A percentile compares a stretch with the other conserved stretches of the same genome.
phyloP scores from a whole-genome alignment of 2,113 vertebrate species.

The Lucifuga dentata region DNA sequence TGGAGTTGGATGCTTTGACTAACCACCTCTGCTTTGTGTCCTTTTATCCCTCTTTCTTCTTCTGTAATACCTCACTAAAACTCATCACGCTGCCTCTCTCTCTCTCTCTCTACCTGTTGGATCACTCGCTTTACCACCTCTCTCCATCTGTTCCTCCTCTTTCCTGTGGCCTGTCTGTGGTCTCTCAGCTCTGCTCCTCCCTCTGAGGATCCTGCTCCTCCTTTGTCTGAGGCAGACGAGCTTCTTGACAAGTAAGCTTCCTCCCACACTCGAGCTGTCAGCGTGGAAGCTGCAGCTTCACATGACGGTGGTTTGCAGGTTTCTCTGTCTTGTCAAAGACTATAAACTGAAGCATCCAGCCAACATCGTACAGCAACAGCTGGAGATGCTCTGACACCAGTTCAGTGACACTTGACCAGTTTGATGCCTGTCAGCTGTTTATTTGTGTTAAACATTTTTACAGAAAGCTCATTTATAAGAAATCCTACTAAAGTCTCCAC shows the following conservation, averaged over 20 bases:
- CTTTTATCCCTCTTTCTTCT: slow-evolving; percentile 25
- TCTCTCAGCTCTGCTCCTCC: slow-evolving; percentile 83
- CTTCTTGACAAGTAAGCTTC: slow-evolving; percentile 93
- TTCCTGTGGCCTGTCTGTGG: slow-evolving; percentile 57
- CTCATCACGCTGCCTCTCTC: neutral
- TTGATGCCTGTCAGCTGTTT: too few species aligned
- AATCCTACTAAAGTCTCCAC: too few species aligned
- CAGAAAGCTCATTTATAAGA: too few species aligned
- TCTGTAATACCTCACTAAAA: slow-evolving; percentile 24
- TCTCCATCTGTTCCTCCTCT: slow-evolving; percentile 2
- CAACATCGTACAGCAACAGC: too few species aligned
- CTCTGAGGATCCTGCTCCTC: slow-evolving; percentile 89
- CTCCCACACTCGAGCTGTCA: slow-evolving; percentile 15
- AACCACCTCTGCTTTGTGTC: slow-evolving; percentile 67
- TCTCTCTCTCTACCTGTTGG: slow-evolving; percentile 18
- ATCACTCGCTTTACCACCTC: slow-evolving; percentile 9
- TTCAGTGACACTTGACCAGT: too few species aligned
- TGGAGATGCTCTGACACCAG: too few species aligned
- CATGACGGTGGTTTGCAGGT: too few species aligned
- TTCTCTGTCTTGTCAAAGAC: too few species aligned
- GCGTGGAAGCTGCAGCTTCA: slow-evolving; percentile 3
- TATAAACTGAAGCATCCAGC: too few species aligned
- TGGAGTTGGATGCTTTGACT: slow-evolving; percentile 66
- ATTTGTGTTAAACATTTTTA: too few species aligned
- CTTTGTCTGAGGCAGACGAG: slow-evolving; percentile 92